phyloP scores from a whole-genome alignment of 1,140 invertebrate genomes.

The Drosophila ercepeae region DNA sequence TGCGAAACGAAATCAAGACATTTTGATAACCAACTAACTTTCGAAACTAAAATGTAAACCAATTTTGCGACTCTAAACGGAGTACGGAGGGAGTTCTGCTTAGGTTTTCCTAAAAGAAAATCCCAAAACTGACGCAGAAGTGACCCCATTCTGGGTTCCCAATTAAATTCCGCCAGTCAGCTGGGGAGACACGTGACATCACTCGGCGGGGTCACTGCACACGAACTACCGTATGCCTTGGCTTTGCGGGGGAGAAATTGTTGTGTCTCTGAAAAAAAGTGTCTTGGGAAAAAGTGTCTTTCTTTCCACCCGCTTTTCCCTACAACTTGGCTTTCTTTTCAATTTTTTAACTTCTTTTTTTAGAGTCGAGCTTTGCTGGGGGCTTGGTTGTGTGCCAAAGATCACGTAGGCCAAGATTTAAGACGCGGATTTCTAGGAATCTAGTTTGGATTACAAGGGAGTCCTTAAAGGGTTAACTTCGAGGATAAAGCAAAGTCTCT shows the following conservation, averaged over 20 bases:
- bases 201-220: slow-evolving; percentile 6
- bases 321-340: slow-evolving; percentile 32
- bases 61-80: neutral
- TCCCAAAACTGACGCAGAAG: too few species aligned
- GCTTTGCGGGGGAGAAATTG: slow-evolving; percentile 1
- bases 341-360: slow-evolving; percentile 1
- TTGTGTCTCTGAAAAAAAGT: neutral
- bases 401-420: slow-evolving; percentile 34
- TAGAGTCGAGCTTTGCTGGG: neutral
- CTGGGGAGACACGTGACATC: slow-evolving; percentile 15
- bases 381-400: slow-evolving; percentile 21
- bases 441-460: neutral
- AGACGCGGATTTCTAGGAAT: neutral
- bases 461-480: neutral
- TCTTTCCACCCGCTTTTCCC: neutral
- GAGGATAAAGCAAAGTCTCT: too few species aligned
- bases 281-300: slow-evolving; percentile 19
- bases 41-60: slow-evolving; percentile 25
- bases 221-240: neutral
- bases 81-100: neutral
- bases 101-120: too few species aligned
- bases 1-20: slow-evolving; percentile 20
- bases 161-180: slow-evolving; percentile 12
- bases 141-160: slow-evolving; percentile 3
- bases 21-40: slow-evolving; percentile 10